Evolutionary conservation across 2,888 invertebrate genomes (phyloP).

Genomic region (Oxyteleia sp.): DNA sequence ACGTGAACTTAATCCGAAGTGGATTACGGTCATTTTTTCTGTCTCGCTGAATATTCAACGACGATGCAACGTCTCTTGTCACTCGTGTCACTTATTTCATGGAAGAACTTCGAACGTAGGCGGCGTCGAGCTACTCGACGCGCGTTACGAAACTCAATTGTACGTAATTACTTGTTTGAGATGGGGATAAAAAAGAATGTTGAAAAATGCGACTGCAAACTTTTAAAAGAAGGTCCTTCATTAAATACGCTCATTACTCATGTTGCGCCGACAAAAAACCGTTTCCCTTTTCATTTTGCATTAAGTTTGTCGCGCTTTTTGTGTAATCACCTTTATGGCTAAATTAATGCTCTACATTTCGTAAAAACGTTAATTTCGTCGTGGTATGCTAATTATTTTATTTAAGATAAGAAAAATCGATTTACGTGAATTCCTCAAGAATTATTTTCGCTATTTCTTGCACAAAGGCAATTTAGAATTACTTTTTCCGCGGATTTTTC

Average conservation of each 20-base stretch:
- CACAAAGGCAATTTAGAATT: constrained; percentile 10
- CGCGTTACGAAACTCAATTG: constrained; percentile 66
- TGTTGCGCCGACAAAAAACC: constrained; percentile 38
- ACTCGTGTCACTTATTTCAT: constrained; percentile 64
- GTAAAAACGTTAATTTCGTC: constrained; percentile 5
- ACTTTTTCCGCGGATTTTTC: not conserved
- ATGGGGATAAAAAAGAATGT: constrained; percentile 60
- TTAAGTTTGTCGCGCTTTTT: constrained; percentile 36
- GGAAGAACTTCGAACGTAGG: constrained; percentile 63
- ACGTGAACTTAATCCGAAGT: constrained; percentile 46
- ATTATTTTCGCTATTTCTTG: constrained; percentile 16
- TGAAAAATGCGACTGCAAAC: constrained; percentile 60
- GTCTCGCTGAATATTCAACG: constrained; percentile 61
- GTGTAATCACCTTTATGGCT: constrained; percentile 20
- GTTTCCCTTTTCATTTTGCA: constrained; percentile 36
- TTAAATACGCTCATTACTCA: constrained; percentile 61
- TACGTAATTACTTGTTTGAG: constrained; percentile 66
- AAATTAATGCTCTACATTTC: constrained; percentile 32
- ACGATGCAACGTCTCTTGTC: constrained; percentile 69
- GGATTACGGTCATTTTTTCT: constrained; percentile 40
- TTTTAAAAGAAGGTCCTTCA: constrained; percentile 65
- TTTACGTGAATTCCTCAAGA: constrained; percentile 2
- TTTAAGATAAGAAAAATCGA: constrained; percentile 16
- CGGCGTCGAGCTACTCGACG: constrained; percentile 65
- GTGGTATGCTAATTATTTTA: constrained; percentile 10